Percentiles rank a stretch among this genome's conserved stretches.
These are phyloP conservation scores for Drosophila bunnanda DNA, from an alignment of 2,888 invertebrate genomes.

Conservation along the genomic window DNA sequence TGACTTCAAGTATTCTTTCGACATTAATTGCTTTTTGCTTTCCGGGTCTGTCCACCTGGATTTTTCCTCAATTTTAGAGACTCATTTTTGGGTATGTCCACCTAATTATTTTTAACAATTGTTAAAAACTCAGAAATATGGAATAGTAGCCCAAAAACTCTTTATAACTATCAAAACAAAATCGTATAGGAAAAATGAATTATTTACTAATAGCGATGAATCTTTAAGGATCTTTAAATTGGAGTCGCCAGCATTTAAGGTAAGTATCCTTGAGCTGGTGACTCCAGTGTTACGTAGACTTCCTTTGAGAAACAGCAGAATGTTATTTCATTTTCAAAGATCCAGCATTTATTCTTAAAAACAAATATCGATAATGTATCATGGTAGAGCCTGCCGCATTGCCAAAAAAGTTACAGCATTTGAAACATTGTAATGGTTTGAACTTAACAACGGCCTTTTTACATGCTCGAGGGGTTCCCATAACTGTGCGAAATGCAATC, in stretches of 20 bases:
- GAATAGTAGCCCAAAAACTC: no score
- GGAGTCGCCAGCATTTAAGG: no score
- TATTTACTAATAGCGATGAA: no score
- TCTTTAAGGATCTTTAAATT: no score
- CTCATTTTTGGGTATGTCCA: background rate
- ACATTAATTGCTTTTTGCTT: background rate
- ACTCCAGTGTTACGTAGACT: background rate
- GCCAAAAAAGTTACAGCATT: background rate
- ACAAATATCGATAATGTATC: background rate
- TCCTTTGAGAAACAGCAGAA: background rate
- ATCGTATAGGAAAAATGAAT: background rate
- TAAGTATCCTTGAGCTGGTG: no score
- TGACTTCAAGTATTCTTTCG: background rate
- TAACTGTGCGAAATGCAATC: constrained; percentile 39
- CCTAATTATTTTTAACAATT: background rate
- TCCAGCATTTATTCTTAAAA: background rate
- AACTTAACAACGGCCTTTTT: constrained; percentile 14
- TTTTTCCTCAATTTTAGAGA: background rate
- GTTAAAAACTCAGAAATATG: no score
- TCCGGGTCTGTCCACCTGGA: background rate
- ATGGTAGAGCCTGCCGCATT: background rate
- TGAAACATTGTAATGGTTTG: background rate
- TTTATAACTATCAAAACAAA: background rate
- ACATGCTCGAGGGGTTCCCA: constrained; percentile 26
- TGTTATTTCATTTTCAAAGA: background rate